These are phyloP conservation scores for Mus caroli DNA, from an alignment of 2,797 vertebrate species.

Conservation along the genomic window DNA sequence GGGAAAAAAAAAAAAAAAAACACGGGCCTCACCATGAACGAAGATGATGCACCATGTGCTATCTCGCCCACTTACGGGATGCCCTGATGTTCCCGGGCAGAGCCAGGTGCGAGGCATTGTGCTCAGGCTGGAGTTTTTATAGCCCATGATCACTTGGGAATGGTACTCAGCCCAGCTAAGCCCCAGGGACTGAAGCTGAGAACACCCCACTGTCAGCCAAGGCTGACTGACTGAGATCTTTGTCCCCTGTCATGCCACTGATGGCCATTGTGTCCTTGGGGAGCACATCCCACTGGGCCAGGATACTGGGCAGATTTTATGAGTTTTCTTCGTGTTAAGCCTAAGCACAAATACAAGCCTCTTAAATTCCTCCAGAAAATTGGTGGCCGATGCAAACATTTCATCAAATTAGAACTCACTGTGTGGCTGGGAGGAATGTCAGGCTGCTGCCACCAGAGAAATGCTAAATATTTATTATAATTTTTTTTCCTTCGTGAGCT, in stretches of 20 bases:
- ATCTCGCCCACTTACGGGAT: conserved; percentile 58
- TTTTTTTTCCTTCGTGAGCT: conserved; percentile 64
- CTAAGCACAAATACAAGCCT: conserved; percentile 64
- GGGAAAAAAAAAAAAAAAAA: neutral
- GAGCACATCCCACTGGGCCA: conserved; percentile 51
- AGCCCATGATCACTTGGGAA: conserved; percentile 40
- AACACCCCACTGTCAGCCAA: neutral
- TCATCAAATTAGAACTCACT: conserved; percentile 75
- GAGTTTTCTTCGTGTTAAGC: neutral
- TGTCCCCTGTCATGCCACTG: neutral
- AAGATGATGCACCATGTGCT: neutral
- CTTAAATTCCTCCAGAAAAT: conserved; percentile 81
- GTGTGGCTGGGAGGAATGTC: conserved; percentile 71
- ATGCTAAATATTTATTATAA: conserved; percentile 79
- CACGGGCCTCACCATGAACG: too few relatives aligned
- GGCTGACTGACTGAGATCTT: conserved; percentile 18
- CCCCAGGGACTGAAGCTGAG: neutral
- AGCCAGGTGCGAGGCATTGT: conserved; percentile 68
- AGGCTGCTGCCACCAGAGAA: conserved; percentile 49
- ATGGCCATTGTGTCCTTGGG: conserved; percentile 66
- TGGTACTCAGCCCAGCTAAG: neutral
- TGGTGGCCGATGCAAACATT: conserved; percentile 81
- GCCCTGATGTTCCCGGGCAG: conserved; percentile 57
- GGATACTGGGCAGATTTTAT: neutral
- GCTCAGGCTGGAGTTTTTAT: conserved; percentile 75